Base-by-base conservation (phyloP, 2,797 vertebrate genomes). In the Neostethus bicornis region DNA sequence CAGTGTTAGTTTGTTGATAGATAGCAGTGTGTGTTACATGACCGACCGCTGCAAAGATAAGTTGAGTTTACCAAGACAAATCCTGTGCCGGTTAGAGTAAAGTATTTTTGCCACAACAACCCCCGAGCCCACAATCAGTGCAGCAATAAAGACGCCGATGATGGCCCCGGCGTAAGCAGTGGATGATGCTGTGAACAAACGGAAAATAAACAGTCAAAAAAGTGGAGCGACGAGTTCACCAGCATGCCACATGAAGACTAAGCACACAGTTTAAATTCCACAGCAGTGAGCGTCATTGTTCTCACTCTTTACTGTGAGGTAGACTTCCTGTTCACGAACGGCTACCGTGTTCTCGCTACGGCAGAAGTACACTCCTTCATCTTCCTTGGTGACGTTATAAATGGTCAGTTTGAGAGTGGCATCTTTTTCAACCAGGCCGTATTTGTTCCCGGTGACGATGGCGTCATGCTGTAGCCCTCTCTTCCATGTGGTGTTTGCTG, bases 361-460 rank as follows among this genome's bases (percentile, higher is more conserved):
- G 91, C 97, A 99, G 85, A 93, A 67, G 2, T 94, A 98, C 61
- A 88, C 64, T 37, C 94, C 95, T 0, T 92, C 86, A 0, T 98
- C 95, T 2, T 85, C 81, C 47, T 87, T 88, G 70, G 90, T 94
- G 80, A 95, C 79, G 83, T 95, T 95, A 54, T 2, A 37, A 64
- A 98, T 95, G 47, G 93, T 94, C 61, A 99, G 94, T 4, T 24
- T 87, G 49, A 92, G 77, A 24, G 26, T 17, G 1, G 82, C 81
- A 2, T 83, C 91, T 0, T 86, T 57, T 41, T 85, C 79, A 2
- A 60, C 1, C 13, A 96, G 63, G 13, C 85, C 26, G 37, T 95
- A 92, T 76, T 90, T 96, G 0, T 83, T 61, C 0, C 85, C 85
- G 0, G 92, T 55, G 0, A 71, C 50, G 19, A 98, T 86, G 57